Evolutionary conservation across 2,797 vertebrate genomes (phyloP), one percentile per base, ranked within the genome.

Genomic region (Arrhamphus sclerolepis): DNA sequence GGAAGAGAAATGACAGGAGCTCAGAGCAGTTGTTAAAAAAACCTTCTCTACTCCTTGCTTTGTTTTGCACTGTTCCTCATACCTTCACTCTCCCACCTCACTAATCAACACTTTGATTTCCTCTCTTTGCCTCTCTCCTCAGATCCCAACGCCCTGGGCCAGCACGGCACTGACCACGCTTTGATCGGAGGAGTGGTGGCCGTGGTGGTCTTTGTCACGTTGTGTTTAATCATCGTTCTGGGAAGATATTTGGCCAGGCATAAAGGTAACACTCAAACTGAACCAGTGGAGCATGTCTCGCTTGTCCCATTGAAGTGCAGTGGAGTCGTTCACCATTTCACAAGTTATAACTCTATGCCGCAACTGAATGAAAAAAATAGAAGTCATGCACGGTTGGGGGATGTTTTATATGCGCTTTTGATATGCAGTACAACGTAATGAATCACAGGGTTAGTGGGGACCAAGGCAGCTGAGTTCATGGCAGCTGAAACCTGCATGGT

Each of bases 161-260:
- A 94, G 84, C 92, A 94, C 0, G 95, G 94, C 68, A 95, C 97
- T 42, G 98, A 99, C 82, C 97, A 99, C 0, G 97, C 98, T 52
- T 89, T 99, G 89, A 98, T 99, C 86, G 98, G 98, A 83, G 98
- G 98, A 82, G 95, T 99, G 77, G 98, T 99, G 88, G 98, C 98
- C 28, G 97, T 99, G 43, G 98, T 99, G 83, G 98, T 99, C 81
- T 99, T 99, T 75, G 96, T 98, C 85, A 99, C 97, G 0, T 86
- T 99, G 87, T 99, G 98, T 92, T 95, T 98, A 92, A 98, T 99
- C 91, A 98, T 99, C 82, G 95, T 99, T 60, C 94, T 99, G 79
- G 98, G 98, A 77, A 95, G 98, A 81, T 99, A 99, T 85, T 93
- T 99, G 92, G 97, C 98, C 91, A 96, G 97, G 90, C 98, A 99